Conservation (phyloP, 2,797 vertebrate genomes). For the Paedocypris micromegethes region DNA sequence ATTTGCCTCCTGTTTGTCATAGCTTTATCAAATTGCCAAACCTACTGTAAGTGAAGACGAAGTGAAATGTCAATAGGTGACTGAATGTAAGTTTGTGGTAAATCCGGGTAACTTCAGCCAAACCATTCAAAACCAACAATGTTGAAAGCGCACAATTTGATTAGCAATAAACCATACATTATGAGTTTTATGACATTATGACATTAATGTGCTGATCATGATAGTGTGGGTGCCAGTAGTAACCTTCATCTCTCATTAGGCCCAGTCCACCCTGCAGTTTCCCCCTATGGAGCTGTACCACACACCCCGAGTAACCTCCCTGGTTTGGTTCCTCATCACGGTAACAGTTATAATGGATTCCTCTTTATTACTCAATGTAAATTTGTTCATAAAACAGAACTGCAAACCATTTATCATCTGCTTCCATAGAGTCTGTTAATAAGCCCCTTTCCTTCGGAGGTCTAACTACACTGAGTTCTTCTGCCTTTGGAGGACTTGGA, state of each 20-base stretch:
- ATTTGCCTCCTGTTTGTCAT: no score
- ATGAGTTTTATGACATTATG: neutral
- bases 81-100: no score
- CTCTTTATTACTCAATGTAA: no score
- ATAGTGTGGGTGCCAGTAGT: no score
- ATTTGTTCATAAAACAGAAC: neutral
- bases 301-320: conserved; percentile 94
- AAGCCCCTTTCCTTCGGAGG: conserved; percentile 85
- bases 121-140: no score
- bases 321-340: conserved; percentile 84
- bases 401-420: neutral
- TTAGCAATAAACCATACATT: no score
- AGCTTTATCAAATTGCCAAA: no score
- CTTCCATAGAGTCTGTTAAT: conserved; percentile 80
- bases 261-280: conserved; percentile 81
- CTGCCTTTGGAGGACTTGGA: conserved; percentile 95
- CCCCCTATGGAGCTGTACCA: conserved; percentile 82
- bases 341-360: conserved; percentile 46
- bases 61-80: no score
- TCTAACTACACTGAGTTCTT: conserved; percentile 86
- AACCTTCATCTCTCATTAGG: conserved; percentile 61
- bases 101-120: no score
- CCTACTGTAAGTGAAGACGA: no score
- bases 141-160: no score
- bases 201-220: neutral